A percentile compares a stretch with the other conserved stretches of the same genome.
These are phyloP conservation scores for Leptopilina syphax DNA, from an alignment of 2,888 invertebrate species.

Conservation along the genomic window DNA sequence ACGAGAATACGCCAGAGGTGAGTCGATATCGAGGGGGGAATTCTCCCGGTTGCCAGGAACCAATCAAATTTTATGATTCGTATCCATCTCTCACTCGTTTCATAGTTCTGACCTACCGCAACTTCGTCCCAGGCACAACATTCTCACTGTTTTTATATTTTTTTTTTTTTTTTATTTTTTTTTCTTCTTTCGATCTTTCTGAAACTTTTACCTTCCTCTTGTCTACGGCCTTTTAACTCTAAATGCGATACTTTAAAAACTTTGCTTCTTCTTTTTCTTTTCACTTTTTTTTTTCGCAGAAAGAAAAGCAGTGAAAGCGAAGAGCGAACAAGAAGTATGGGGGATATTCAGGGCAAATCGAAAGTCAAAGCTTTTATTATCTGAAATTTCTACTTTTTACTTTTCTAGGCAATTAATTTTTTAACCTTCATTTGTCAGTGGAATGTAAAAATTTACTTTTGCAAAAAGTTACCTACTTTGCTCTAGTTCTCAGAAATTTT, in stretches of 20 bases:
- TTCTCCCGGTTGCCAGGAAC: constrained; percentile 62
- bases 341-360: constrained; percentile 17
- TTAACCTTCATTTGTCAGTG: too few relatives aligned
- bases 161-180: constrained; percentile 52
- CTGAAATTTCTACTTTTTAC: background rate
- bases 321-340: background rate
- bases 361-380: constrained; percentile 15
- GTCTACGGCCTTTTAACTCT: constrained; percentile 32
- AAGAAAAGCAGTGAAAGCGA: constrained; percentile 13
- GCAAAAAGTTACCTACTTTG: too few relatives aligned
- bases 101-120: constrained; percentile 67
- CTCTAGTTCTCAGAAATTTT: too few relatives aligned
- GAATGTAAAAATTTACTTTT: too few relatives aligned
- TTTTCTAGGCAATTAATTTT: too few relatives aligned
- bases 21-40: constrained; percentile 64
- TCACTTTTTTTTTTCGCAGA: constrained; percentile 1
- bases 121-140: constrained; percentile 60
- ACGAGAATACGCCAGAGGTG: constrained; percentile 62
- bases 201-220: constrained; percentile 42
- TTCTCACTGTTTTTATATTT: constrained; percentile 54
- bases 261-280: constrained; percentile 6
- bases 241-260: constrained; percentile 30
- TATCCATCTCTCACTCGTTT: constrained; percentile 69
- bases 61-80: constrained; percentile 76
- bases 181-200: constrained; percentile 48